Evolutionary conservation across 2,113 vertebrate genomes (phyloP), one percentile per base, ranked within the genome.

Genomic region (Ancistrus triradiatus): DNA sequence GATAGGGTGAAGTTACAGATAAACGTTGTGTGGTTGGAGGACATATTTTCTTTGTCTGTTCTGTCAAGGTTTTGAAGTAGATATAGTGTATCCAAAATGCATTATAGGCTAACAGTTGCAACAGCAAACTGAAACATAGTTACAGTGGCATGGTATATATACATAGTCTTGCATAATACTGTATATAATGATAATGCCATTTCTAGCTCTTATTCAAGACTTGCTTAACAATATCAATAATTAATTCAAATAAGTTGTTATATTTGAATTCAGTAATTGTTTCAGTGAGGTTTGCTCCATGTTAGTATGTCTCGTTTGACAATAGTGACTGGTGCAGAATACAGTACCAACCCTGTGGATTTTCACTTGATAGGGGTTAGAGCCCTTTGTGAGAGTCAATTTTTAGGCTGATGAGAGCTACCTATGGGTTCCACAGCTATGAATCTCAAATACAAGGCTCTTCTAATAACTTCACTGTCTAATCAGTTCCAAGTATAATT

Each of bases 301-400:
- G 63, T 38, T 15, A 33, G n/a, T 21, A 58, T 42, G 22, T 63
- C 51, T 24, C 40, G 37, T 59, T 33, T 70, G 68, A 63, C 50
- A 58, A 52, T 38, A 40, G 52, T 55, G 38, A 51, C 37, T 47
- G 8, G 11, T 40, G 11, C 27, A 50, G 11, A 40, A 53, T 62
- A 46, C 35, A 56, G 50, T 52, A 65, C 56, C 61, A 44, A 31
- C 47, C 24, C 57, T 52, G 17, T 72, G 44, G 48, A 52, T 68
- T 67, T 73, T 10, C 15, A 35, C 42, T 24, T 68, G 73, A 71
- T 66, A 72, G 72, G 55, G 74, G 70, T 76, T 73, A 79, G 50
- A 17, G 40, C 21, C 24, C 18, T 46, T 21, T 67, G 64, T 74
- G 65, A 63, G 65, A 63, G 65, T 56, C 62, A 49, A 67, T 60